Evolutionary conservation across 2,113 vertebrate genomes (phyloP).

Genomic region (Acrocephalus arundinaceus): DNA sequence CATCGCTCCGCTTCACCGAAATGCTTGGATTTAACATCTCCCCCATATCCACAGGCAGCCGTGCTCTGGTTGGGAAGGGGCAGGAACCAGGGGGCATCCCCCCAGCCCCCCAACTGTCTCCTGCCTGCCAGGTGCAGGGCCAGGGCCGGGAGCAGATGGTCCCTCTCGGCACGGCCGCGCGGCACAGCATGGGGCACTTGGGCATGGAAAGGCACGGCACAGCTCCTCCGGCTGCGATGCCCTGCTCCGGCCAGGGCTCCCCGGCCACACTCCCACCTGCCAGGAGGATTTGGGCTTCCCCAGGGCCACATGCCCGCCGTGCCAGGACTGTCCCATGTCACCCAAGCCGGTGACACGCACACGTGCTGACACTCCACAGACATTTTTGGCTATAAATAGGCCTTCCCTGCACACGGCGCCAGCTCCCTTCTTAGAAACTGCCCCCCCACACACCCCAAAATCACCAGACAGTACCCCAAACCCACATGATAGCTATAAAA

Average conservation of each 20-base stretch:
- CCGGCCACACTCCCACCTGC: background rate
- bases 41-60: background rate
- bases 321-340: constrained; percentile 54
- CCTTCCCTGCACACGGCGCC: background rate
- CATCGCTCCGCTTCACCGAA: background rate
- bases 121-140: background rate
- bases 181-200: background rate
- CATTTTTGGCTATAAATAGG: constrained; percentile 66
- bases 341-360: constrained; percentile 23
- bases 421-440: background rate
- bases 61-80: background rate
- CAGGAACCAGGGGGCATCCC: background rate
- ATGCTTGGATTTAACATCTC: background rate
- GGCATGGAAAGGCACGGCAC: background rate
- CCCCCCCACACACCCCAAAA: background rate
- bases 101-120: background rate
- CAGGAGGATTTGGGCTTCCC: constrained; percentile 6
- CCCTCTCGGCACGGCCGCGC: accelerated
- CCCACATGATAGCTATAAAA: accelerated
- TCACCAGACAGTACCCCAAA: background rate
- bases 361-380: constrained; percentile 44
- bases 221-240: background rate
- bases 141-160: constrained; percentile 13
- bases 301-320: background rate
- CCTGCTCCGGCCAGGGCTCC: background rate